Conservation (phyloP, 1,140 invertebrate species). For the Akabosia matsudoensis region DNA sequence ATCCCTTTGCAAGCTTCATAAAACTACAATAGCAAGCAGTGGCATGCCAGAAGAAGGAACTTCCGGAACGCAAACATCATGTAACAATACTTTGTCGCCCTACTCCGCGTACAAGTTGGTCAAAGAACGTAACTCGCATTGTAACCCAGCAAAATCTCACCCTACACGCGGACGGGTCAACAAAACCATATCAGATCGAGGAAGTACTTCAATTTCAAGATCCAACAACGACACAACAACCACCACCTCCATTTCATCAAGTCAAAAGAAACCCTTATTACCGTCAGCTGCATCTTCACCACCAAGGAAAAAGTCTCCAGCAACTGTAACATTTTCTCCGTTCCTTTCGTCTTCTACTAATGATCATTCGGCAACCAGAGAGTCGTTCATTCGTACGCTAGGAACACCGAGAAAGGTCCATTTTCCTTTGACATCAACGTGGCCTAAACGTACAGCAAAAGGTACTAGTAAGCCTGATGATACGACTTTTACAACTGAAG, state of each 20-base stretch:
- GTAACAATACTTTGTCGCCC: background rate
- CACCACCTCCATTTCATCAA: no score
- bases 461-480: background rate
- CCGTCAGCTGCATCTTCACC: no score
- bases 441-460: background rate
- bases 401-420: background rate
- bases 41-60: background rate
- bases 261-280: no score
- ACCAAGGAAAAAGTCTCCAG: no score
- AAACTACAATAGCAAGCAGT: background rate
- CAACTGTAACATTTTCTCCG: no score
- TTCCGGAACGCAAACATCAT: background rate
- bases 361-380: no score
- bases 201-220: background rate
- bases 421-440: slow-evolving; percentile 1
- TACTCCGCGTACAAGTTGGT: background rate
- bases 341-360: no score
- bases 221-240: background rate
- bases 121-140: background rate
- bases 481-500: background rate
- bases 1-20: background rate
- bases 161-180: background rate
- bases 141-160: background rate
- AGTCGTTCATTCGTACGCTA: no score
- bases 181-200: background rate